These are phyloP conservation scores for Shinisaurus crocodilurus DNA, from an alignment of 2,113 vertebrate species.

Conservation along the genomic window DNA sequence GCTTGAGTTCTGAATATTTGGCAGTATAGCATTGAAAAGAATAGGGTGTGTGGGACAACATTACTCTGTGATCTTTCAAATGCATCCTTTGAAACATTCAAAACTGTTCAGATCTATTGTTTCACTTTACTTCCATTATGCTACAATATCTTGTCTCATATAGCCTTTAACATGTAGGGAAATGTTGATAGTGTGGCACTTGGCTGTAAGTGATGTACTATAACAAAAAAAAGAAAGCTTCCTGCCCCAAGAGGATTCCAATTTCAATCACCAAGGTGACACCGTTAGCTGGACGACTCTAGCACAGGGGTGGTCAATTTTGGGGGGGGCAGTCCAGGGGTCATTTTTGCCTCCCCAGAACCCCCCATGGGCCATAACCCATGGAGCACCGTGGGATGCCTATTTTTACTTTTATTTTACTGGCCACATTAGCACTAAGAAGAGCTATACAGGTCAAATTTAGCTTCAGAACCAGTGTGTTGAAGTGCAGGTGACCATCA, in stretches of 20 bases:
- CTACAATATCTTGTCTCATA: background rate
- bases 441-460: too few relatives aligned
- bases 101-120: too few relatives aligned
- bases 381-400: too few relatives aligned
- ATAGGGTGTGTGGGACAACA: rapidly evolving
- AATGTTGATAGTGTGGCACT: background rate
- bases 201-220: background rate
- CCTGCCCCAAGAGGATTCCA: background rate
- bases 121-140: background rate
- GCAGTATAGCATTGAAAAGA: background rate
- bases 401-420: too few relatives aligned
- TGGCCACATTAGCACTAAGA: too few relatives aligned
- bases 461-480: too few relatives aligned
- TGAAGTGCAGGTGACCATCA: too few relatives aligned
- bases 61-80: background rate
- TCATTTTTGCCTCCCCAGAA: too few relatives aligned
- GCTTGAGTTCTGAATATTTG: background rate
- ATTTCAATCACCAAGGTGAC: background rate
- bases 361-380: too few relatives aligned
- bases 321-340: too few relatives aligned
- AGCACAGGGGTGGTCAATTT: background rate
- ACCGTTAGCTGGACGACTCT: background rate
- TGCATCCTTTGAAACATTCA: background rate
- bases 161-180: background rate
- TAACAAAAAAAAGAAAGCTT: too few relatives aligned